A percentile compares a stretch with the other conserved stretches of the same genome.
Conservation (phyloP, 53 echinoderm and acorn worm species). For the Luidia sarsii region DNA sequence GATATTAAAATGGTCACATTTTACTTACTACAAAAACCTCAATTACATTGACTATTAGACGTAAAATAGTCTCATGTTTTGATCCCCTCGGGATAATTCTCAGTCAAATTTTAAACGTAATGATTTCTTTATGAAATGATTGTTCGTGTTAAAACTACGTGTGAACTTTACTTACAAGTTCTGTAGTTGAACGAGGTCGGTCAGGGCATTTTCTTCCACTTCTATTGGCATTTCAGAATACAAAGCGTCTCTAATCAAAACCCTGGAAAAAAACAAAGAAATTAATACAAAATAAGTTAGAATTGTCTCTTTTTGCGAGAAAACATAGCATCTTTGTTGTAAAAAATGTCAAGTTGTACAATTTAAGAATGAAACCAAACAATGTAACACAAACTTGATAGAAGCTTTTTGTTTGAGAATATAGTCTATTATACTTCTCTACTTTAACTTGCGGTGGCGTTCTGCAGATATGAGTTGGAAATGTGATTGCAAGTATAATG, state of each 20-base stretch:
- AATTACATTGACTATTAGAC: conserved; percentile 12
- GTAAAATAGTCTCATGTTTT: too few species aligned
- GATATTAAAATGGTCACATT: neutral
- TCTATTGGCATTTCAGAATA: neutral
- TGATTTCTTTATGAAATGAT: neutral
- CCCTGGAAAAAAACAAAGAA: conserved; percentile 4
- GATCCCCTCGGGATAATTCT: conserved; percentile 22
- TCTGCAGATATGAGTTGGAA: too few species aligned
- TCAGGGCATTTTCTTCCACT: conserved; percentile 4
- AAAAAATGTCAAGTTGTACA: too few species aligned
- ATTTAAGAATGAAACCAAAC: too few species aligned
- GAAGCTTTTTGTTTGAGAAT: too few species aligned
- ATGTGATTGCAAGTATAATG: neutral
- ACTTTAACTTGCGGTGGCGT: too few species aligned
- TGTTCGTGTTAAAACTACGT: neutral
- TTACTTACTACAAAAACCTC: neutral
- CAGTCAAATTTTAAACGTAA: neutral
- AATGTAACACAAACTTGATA: too few species aligned
- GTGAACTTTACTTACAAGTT: conserved; percentile 15
- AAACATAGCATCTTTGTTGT: neutral
- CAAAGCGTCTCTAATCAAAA: neutral
- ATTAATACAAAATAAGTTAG: neutral
- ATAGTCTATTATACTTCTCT: too few species aligned
- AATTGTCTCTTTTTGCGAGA: neutral
- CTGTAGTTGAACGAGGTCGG: neutral